phyloP scores from a whole-genome alignment of 2,888 invertebrate genomes.

The Drosophila aldrichi region DNA sequence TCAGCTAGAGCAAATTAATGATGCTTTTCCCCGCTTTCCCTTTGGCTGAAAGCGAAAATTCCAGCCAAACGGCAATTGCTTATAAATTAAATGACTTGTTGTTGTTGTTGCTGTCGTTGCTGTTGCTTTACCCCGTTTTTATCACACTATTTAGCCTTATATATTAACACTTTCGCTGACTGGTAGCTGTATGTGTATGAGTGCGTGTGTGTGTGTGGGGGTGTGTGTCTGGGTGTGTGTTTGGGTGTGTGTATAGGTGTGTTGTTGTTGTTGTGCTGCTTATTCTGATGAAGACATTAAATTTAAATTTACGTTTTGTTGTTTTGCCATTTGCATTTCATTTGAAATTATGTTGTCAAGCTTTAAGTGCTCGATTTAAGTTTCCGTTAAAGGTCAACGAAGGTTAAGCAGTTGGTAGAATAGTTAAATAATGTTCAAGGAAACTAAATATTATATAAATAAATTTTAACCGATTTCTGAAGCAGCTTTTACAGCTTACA shows the following conservation, averaged over 20 bases:
- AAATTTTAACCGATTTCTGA: no score
- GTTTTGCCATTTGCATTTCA: conserved; percentile 36
- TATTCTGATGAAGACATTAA: conserved; percentile 57
- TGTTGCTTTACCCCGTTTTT: conserved; percentile 54
- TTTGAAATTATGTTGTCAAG: conserved; percentile 13
- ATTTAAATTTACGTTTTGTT: conserved; percentile 44
- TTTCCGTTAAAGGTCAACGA: conserved; percentile 10
- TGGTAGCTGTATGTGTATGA: conserved; percentile 23
- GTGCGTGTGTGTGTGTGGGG: neutral
- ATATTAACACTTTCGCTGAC: conserved; percentile 71
- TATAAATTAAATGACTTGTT: conserved; percentile 68
- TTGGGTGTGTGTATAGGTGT: no score
- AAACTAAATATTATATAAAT: no score
- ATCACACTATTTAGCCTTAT: conserved; percentile 75
- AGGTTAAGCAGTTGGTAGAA: conserved; percentile 11
- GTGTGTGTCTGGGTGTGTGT: neutral
- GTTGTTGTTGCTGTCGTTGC: conserved; percentile 43
- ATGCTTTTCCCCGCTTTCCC: conserved; percentile 61
- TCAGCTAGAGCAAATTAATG: conserved; percentile 69
- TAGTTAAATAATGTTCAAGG: neutral
- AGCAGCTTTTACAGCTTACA: no score
- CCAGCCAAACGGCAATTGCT: conserved; percentile 69
- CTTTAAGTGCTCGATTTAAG: no score
- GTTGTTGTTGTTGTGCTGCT: conserved; percentile 18
- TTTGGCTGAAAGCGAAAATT: conserved; percentile 57